Evolutionary conservation across 2,113 vertebrate species (phyloP).

Genomic region (Jaculus jaculus): DNA sequence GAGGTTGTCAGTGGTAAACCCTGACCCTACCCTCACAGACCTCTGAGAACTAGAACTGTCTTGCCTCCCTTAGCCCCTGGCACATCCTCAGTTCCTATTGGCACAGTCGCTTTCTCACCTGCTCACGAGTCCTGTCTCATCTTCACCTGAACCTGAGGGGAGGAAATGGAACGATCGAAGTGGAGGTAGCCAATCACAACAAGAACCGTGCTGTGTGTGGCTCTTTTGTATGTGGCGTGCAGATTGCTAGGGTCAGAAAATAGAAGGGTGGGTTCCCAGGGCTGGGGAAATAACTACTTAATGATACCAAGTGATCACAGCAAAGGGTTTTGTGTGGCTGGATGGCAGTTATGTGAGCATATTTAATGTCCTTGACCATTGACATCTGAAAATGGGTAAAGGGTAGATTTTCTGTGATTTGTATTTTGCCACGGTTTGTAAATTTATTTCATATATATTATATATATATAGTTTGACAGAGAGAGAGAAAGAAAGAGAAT

Average conservation of each 20-base stretch:
- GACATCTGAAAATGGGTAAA: neutral
- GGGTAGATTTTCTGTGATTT: neutral
- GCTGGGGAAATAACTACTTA: neutral
- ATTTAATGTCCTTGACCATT: neutral
- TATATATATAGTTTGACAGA: too few relatives aligned
- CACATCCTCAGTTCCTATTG: too few relatives aligned
- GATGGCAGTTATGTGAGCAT: neutral
- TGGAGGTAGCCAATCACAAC: neutral
- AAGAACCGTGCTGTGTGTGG: neutral
- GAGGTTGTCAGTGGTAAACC: neutral
- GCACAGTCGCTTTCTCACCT: neutral
- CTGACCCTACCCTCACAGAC: neutral
- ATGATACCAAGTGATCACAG: neutral
- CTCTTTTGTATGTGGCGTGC: accelerated
- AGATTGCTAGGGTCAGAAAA: neutral
- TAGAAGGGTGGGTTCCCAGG: neutral
- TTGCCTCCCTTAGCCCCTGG: neutral
- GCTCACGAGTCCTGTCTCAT: neutral
- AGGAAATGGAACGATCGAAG: neutral
- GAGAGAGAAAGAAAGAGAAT: too few relatives aligned
- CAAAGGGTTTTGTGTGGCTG: neutral
- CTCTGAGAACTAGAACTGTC: neutral
- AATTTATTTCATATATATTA: neutral
- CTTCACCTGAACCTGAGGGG: neutral
- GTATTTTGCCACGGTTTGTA: neutral